A percentile compares a stretch with the other conserved stretches of the same genome.
Evolutionary conservation across 2,888 invertebrate genomes (phyloP).

Genomic region (Schizaphis graminum): DNA sequence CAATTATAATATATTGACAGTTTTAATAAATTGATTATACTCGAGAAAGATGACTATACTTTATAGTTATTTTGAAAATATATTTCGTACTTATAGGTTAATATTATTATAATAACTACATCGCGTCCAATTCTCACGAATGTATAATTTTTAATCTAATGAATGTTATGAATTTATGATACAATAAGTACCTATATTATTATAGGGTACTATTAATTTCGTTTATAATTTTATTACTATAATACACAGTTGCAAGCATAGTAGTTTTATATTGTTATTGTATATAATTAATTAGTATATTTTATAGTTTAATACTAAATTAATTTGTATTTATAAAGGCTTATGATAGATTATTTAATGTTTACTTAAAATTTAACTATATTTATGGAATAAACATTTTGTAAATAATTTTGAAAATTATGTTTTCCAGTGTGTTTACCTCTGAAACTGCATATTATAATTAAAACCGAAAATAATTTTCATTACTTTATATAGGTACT

Average conservation of each 20-base stretch:
- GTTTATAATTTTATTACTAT: neutral
- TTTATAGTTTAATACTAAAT: neutral
- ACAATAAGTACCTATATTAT: neutral
- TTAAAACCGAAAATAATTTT: neutral
- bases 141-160: neutral
- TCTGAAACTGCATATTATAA: neutral
- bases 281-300: neutral
- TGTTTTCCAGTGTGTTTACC: neutral
- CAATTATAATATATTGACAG: neutral
- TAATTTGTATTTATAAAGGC: neutral
- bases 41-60: neutral
- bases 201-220: neutral
- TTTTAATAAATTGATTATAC: neutral
- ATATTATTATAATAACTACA: neutral
- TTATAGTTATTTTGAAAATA: neutral
- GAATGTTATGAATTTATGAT: neutral
- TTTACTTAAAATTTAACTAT: neutral
- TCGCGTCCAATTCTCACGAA: neutral
- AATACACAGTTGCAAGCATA: neutral
- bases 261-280: neutral
- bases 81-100: neutral
- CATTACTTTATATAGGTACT: neutral
- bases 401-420: neutral
- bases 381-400: constrained; percentile 3
- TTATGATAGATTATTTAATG: neutral